These are phyloP conservation scores for Coremacera marginata DNA, from an alignment of 2,888 invertebrate genomes.

Conservation along the genomic window DNA sequence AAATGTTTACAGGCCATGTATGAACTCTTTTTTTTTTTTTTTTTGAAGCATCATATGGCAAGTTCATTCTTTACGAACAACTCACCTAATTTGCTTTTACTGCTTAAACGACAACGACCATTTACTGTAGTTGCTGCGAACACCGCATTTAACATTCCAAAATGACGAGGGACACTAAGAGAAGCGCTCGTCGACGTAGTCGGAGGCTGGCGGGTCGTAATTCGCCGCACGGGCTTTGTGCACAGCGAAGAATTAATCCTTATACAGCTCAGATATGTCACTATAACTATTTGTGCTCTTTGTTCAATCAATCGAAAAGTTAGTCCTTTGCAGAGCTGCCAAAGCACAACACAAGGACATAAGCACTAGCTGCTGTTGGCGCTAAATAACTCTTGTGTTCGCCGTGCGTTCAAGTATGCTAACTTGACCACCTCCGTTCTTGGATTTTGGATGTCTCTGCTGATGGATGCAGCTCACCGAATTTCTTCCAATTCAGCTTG, in stretches of 20 bases:
- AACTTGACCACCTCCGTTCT: conserved; percentile 12
- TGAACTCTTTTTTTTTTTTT: no score
- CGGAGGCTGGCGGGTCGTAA: conserved; percentile 25
- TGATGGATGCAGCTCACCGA: conserved; percentile 23
- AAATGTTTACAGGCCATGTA: no score
- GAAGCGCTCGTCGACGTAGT: conserved; percentile 49
- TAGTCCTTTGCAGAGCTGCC: conserved; percentile 31
- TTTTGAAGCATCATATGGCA: no score
- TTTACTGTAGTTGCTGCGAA: conserved; percentile 65
- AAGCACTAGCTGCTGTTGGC: conserved; percentile 1
- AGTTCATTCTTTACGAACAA: no score
- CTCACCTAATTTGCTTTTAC: conserved; percentile 45
- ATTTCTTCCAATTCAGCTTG: conserved; percentile 43
- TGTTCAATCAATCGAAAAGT: conserved; percentile 36
- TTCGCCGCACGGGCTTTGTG: background rate
- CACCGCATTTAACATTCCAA: conserved; percentile 70
- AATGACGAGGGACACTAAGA: conserved; percentile 49
- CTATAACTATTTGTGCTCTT: conserved; percentile 21
- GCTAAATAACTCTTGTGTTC: background rate
- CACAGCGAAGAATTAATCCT: conserved; percentile 6
- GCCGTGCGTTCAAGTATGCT: conserved; percentile 8
- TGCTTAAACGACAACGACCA: conserved; percentile 58
- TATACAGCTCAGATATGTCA: background rate
- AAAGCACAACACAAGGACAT: background rate
- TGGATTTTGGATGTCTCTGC: background rate